Evolutionary conservation across 2,113 vertebrate species (phyloP).

Genomic region (Cyprinodon brontotheroides): DNA sequence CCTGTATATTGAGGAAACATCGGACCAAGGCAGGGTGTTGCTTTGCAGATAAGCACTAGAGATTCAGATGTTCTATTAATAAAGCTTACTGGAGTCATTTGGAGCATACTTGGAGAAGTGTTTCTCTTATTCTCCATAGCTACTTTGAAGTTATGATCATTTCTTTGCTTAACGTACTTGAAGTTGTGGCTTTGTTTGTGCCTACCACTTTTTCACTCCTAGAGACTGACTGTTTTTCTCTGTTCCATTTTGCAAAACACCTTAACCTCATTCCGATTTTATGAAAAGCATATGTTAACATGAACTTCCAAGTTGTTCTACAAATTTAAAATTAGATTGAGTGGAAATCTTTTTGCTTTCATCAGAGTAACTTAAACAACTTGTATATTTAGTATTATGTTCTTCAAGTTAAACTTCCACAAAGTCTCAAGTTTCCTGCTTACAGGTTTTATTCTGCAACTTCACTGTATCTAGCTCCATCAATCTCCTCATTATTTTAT

Average conservation of each 20-base stretch:
- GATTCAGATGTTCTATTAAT: conserved; percentile 46
- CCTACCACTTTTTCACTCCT: too few species aligned
- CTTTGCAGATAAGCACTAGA: conserved; percentile 53
- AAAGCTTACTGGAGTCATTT: conserved; percentile 16
- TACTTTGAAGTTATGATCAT: conserved; percentile 4
- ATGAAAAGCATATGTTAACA: background rate
- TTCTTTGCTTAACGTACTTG: background rate
- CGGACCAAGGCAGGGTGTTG: conserved; percentile 47
- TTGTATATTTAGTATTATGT: background rate
- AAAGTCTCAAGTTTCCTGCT: background rate
- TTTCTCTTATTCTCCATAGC: conserved; percentile 29
- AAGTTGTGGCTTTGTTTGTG: background rate
- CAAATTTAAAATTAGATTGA: background rate
- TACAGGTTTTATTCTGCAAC: too few species aligned
- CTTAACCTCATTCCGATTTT: background rate
- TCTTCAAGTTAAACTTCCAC: background rate
- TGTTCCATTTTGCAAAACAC: background rate
- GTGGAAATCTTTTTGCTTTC: background rate
- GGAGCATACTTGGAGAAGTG: background rate
- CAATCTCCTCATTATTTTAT: background rate
- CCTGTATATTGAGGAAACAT: conserved; percentile 43
- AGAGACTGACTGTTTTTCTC: background rate
- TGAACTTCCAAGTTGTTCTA: background rate
- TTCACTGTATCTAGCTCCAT: too few species aligned
- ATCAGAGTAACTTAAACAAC: background rate